These are phyloP conservation scores for Synanthedon formicaeformis DNA, from an alignment of 2,888 invertebrate species.

Conservation along the genomic window DNA sequence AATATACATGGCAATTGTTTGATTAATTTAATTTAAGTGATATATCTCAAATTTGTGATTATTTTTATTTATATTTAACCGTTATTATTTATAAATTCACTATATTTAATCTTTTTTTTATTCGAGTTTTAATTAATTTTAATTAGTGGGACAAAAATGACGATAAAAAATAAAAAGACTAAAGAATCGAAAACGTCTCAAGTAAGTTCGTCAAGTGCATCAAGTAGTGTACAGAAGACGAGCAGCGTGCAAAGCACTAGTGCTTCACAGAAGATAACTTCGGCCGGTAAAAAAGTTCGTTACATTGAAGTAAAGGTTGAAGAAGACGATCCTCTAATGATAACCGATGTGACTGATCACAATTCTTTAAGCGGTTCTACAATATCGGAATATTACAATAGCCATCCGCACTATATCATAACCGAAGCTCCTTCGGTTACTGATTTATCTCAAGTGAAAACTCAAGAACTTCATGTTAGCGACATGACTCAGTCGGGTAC, in stretches of 20 bases:
- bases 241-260: conserved; percentile 56
- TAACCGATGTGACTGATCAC: conserved; percentile 62
- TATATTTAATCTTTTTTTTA: not conserved
- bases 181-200: conserved; percentile 55
- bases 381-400: conserved; percentile 61
- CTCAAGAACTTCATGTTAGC: conserved; percentile 45
- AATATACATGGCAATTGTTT: conserved; percentile 53
- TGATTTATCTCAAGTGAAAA: conserved; percentile 54
- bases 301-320: conserved; percentile 68
- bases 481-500: conserved; percentile 57
- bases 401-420: conserved; percentile 66
- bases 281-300: conserved; percentile 61
- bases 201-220: conserved; percentile 52
- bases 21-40: conserved; percentile 42
- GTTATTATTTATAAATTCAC: conserved; percentile 9
- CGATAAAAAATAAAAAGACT: conserved; percentile 70
- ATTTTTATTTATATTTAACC: conserved; percentile 44
- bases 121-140: conserved; percentile 23
- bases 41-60: conserved; percentile 10
- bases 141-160: conserved; percentile 55
- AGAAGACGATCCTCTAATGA: conserved; percentile 67
- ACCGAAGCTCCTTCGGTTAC: conserved; percentile 63
- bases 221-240: conserved; percentile 60
- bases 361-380: conserved; percentile 60
- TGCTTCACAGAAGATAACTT: conserved; percentile 53